Percentiles rank a stretch among this genome's conserved stretches.
Conservation (phyloP, 2,797 vertebrate genomes). For the Acanthurus leucopareius region DNA sequence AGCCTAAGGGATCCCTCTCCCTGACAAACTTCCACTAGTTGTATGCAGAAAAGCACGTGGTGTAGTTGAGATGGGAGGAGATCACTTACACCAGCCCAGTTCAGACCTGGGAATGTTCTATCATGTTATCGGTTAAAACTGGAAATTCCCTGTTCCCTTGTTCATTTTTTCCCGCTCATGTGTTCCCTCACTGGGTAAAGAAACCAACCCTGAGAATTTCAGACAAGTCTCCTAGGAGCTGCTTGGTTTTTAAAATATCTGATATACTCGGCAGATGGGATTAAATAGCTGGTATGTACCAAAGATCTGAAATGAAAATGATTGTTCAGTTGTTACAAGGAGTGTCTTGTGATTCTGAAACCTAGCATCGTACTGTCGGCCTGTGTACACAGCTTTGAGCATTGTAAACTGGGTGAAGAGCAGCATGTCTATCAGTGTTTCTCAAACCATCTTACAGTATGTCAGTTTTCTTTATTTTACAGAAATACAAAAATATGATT, state of each 20-base stretch:
- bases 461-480: conserved; percentile 40
- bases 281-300: conserved; percentile 82
- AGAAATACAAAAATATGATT: conserved; percentile 48
- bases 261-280: conserved; percentile 64
- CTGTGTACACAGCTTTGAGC: conserved; percentile 59
- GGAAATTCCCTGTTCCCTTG: conserved; percentile 49
- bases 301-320: conserved; percentile 81
- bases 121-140: conserved; percentile 68
- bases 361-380: conserved; percentile 54
- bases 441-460: conserved; percentile 58
- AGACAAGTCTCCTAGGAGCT: conserved; percentile 58
- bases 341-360: conserved; percentile 57
- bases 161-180: conserved; percentile 47
- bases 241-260: conserved; percentile 65
- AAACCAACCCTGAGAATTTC: conserved; percentile 43
- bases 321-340: conserved; percentile 72
- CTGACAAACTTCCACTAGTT: conserved; percentile 56
- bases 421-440: conserved; percentile 69
- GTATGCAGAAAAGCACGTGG: conserved; percentile 51
- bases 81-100: conserved; percentile 62
- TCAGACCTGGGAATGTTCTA: conserved; percentile 44
- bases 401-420: conserved; percentile 59
- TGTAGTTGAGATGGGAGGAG: conserved; percentile 70
- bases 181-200: conserved; percentile 54
- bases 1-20: conserved; percentile 61